Evolutionary conservation across 2,113 vertebrate genomes (phyloP).

Genomic region (Myodes glareolus): DNA sequence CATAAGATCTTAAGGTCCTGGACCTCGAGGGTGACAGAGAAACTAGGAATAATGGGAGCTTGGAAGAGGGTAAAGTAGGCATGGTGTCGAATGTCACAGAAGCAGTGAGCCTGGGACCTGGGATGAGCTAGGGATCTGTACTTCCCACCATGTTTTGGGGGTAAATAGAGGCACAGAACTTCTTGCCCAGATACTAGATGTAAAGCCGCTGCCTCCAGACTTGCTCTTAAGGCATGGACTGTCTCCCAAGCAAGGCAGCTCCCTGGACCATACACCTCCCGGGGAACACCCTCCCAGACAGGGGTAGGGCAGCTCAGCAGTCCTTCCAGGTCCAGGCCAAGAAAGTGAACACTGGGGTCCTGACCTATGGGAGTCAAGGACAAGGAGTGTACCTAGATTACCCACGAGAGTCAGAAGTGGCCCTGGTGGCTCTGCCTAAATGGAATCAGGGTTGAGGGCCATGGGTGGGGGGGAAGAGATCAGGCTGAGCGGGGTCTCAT

Average conservation of each 20-base stretch:
- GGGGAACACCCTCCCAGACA: neutral
- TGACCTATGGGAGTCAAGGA: neutral
- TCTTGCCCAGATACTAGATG: neutral
- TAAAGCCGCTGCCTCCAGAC: neutral
- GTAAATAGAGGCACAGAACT: neutral
- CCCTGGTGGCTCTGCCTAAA: neutral
- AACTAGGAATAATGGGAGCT: neutral
- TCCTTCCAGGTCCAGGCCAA: neutral
- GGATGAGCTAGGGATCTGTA: neutral
- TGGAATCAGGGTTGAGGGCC: neutral
- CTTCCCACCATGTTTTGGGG: neutral
- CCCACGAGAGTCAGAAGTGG: too few species aligned
- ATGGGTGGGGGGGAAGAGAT: too few species aligned
- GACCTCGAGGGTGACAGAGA: conserved; percentile 31
- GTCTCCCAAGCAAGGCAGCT: neutral
- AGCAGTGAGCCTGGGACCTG: neutral
- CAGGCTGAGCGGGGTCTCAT: neutral
- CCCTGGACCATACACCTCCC: neutral
- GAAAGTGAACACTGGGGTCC: neutral
- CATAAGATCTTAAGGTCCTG: conserved; percentile 25
- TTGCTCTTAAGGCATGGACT: neutral
- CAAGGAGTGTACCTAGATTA: neutral
- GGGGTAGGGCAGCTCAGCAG: neutral
- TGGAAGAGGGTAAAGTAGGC: neutral
- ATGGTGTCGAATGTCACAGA: neutral